phyloP scores from a whole-genome alignment of 2,888 invertebrate species.

The Metopia argyrocephala region DNA sequence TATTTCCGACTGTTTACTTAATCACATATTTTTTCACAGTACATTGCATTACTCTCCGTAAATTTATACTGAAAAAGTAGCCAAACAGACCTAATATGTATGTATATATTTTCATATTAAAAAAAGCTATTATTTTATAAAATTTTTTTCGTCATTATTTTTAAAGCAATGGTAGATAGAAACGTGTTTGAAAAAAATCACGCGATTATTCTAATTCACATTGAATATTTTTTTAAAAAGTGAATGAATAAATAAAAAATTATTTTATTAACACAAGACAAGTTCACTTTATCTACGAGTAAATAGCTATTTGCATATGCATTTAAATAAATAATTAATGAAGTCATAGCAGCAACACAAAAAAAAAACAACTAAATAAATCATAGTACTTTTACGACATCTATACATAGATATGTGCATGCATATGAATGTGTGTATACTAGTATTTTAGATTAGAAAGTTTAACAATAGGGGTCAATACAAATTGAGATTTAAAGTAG shows the following conservation, averaged over 20 bases:
- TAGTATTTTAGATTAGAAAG: not conserved
- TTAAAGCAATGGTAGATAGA: not conserved
- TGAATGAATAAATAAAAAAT: conserved; percentile 4
- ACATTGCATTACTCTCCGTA: no score
- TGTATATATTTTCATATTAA: conserved; percentile 6
- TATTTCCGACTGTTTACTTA: no score
- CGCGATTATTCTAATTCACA: conserved; percentile 40
- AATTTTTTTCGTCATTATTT: not conserved
- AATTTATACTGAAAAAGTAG: no score
- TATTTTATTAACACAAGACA: not conserved
- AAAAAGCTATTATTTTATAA: not conserved
- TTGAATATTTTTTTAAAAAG: conserved; percentile 14
- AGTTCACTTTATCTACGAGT: no score
- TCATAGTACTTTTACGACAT: no score
- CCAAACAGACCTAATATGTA: not conserved
- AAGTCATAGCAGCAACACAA: not conserved
- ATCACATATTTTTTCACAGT: no score
- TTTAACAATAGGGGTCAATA: not conserved
- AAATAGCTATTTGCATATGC: conserved; percentile 10
- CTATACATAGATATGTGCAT: no score
- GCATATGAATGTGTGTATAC: not conserved
- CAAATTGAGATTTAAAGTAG: not conserved
- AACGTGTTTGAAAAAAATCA: conserved; percentile 45
- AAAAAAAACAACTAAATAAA: not conserved
- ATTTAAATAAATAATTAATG: not conserved